Evolutionary conservation across 2,797 vertebrate species (phyloP).

Genomic region (Poecilia velifera): DNA sequence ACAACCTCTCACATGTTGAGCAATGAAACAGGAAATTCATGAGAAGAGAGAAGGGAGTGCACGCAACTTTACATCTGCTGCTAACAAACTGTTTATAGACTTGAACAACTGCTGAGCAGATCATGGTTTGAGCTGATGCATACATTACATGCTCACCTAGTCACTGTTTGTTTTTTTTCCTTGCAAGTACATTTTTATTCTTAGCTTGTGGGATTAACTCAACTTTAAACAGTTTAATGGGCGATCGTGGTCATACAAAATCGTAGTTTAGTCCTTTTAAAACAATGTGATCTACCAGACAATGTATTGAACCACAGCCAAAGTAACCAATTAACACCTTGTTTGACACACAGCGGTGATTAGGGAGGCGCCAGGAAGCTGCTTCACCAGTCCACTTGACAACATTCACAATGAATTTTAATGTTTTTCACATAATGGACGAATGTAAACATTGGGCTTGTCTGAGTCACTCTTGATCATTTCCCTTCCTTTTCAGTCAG

Average conservation of each 20-base stretch:
- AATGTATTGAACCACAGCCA: neutral
- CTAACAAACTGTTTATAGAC: conserved; percentile 4
- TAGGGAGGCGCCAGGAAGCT: conserved; percentile 13
- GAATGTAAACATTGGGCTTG: conserved; percentile 3
- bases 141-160: conserved; percentile 1
- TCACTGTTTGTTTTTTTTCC: neutral
- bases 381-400: conserved; percentile 7
- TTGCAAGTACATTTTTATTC: neutral
- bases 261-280: neutral
- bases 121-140: neutral
- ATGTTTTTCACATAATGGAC: conserved; percentile 10
- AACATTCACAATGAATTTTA: conserved; percentile 16
- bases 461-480: neutral
- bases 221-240: neutral
- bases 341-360: conserved; percentile 3
- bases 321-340: conserved; percentile 4
- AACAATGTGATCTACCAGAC: neutral
- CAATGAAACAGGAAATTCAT: conserved; percentile 48
- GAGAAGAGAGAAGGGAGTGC: conserved; percentile 32
- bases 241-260: neutral
- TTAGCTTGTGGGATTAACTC: neutral
- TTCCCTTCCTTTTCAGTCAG: neutral
- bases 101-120: conserved; percentile 1
- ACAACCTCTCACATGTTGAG: conserved; percentile 32
- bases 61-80: conserved; percentile 12